Evolutionary conservation across 2,888 invertebrate genomes (phyloP), one percentile per base, ranked within the genome.

Genomic region (Sphinx pinastri): DNA sequence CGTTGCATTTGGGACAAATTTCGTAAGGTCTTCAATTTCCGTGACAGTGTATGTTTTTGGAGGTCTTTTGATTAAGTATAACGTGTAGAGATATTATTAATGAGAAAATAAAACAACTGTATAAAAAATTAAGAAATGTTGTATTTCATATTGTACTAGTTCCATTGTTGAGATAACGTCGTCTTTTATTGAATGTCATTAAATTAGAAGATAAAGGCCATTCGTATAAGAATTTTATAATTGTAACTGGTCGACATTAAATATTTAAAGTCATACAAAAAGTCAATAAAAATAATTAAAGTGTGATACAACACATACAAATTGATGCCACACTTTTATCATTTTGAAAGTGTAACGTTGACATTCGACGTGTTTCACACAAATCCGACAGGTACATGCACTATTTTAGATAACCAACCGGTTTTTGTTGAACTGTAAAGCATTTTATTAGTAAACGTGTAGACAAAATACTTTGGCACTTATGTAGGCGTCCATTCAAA

Each of bases 391-490:
- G 47, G 47, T 63, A 63, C 63, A 55, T 55, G 55, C 55, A 63
- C 63, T 49, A 63, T 16, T 63, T 63, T 49, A 63, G 49, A 63
- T 63, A 49, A 63, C 47, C 19, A 63, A 63, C 63, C 47, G 63
- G 63, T 63, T 63, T 49, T 12, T 13, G 25, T 25, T 12, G 58
- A 47, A 25, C 47, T 47, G 60, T 63, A 19, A 11, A 54, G n/a
- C 3, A 10, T 16, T 67, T 52, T 67, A 54, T 54, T 45, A 54
- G 54, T 67, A 16, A 38, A 54, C 38, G 47, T 63, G 63, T 55
- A 55, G 19, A 47, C 63, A 16, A 63, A 63, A 63, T 63, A 6
- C 49, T 63, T 63, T 63, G 63, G 63, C 63, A 49, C 60, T 45
- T 63, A 47, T 47, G 60, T 63, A 63, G 16, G 38, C 12, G 67